Base-by-base conservation (phyloP, 2,113 vertebrate species). In the Cynocephalus volans region DNA sequence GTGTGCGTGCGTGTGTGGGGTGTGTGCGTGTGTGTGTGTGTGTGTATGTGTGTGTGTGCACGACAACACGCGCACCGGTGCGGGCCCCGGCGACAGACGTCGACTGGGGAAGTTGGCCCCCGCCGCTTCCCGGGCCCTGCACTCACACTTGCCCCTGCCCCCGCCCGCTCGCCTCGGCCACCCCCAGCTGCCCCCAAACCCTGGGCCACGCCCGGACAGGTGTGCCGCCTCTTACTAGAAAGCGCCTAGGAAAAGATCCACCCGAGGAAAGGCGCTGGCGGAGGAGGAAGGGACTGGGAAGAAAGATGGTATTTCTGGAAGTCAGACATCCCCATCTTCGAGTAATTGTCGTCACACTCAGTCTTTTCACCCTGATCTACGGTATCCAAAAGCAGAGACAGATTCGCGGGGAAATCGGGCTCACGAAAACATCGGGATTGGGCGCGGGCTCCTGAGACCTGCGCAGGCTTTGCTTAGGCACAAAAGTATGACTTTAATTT, bases 401-500 rank as follows among this genome's bases (percentile, higher is more conserved):
- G 88, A 72, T 86, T 95, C 50, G 6, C 54, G 12, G 77, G 75
- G 31, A 95, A 95, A 69, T 15, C 70, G 36, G 41, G 76, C 23
- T 92, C 41, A 4, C 15, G 4, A 36, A 52, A n/a, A 94, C 64
- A 36, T 87, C 60, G 72, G 45, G 80, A 9, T 21, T 75, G 14
- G 95, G 77, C 90, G n/a, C 54, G 17, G 90, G 79, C 88, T 93
- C 86, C 58, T 14, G 90, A 94, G 94, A 93, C 86, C 70, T 14
- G 80, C 12, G 41, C 77, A 8, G 90, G 64, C 88, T 94, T 80
- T 79, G 85, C 96, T 89, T 69, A 62, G 87, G 95, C 86, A 97
- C 91, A 58, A 65, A 95, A 96, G 96, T 92, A 93, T 90, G 95
- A 96, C 96, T 97, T 97, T 98, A 95, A 98, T 97, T 98, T 97